Percentiles rank a stretch among this genome's conserved stretches.
Evolutionary conservation across 2,888 invertebrate genomes (phyloP).

Genomic region (Microdon myrmicae): DNA sequence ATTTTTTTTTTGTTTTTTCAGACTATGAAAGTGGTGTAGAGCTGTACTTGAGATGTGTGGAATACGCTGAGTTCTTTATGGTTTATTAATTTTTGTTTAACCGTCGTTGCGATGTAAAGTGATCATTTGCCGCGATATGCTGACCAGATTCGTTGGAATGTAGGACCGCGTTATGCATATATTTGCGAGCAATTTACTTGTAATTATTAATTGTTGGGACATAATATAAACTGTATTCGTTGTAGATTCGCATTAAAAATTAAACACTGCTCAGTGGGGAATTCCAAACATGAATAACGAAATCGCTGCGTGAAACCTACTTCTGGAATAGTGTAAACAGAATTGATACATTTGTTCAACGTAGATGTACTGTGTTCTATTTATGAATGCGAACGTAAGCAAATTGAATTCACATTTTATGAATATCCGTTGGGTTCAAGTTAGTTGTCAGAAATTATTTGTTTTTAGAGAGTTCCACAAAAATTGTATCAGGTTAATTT

Average conservation of each 20-base stretch:
- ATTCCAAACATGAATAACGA: constrained; percentile 12
- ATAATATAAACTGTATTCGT: constrained; percentile 40
- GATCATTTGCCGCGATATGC: no score
- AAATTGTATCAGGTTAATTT: no score
- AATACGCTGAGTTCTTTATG: constrained; percentile 37
- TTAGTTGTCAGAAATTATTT: no score
- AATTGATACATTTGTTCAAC: no score
- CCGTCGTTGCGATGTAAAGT: constrained; percentile 32
- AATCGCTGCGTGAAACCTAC: no score
- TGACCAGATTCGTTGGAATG: background rate
- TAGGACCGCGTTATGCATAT: background rate
- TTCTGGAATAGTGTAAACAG: no score
- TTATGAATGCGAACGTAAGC: no score
- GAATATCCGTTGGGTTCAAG: no score
- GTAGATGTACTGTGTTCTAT: no score
- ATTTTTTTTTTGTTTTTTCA: background rate
- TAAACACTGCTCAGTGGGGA: constrained; percentile 26
- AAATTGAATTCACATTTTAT: no score
- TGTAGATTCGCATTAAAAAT: constrained; percentile 37
- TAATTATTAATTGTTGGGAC: constrained; percentile 46
- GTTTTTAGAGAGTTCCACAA: no score
- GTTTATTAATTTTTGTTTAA: constrained; percentile 52
- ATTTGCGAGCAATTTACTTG: constrained; percentile 38
- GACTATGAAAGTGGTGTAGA: background rate
- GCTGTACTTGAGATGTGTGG: constrained; percentile 17